Base-by-base conservation (phyloP, 23 tunicate genomes). In the Styela plicata region DNA sequence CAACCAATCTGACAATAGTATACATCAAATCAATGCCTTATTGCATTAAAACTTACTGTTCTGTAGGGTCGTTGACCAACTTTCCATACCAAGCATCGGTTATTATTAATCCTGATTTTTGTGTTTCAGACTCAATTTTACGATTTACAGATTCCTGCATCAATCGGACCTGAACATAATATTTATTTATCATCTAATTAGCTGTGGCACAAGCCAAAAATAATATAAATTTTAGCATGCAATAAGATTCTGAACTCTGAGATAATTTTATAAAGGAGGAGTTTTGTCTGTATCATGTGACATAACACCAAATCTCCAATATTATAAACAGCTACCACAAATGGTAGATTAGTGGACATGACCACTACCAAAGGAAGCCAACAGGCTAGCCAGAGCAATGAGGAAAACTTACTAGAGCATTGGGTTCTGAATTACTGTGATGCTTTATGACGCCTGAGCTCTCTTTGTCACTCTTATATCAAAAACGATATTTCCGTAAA, bases 81-180 rank as follows among this genome's bases (percentile, higher is more conserved):
- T 91, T 61, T 63, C 98, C 98, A 80, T 93, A 93, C 89, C 89
- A 80, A 18, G 98, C 98, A 68, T 93, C 94, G 2, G 74, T 74
- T 23, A 93, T 93, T 0, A 93, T 53, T 31, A 93, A 76, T 5
- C 98, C 98, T 61, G 65, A 22, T 69, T 76, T 88, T 0, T 82
- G 66, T 22, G 82, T 84, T 63, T 93, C 98, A 24, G 31, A 26
- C 24, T 84, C 84, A 20, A 85, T 69, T 80, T 88, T 93, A 0
- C 98, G 89, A 29, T 85, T 77, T 1, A 82, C 82, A 13, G 93
- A 82, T 57, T 93, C 80, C 67, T 78, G 73, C 98, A 93, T 93
- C 86, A 93, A 89, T 29, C 62, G 74, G 19, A 93, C 79, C 98
- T 93, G 63, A 24, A 33, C 44, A n/a, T n/a, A n/a, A n/a, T n/a